Conservation (phyloP, 92 coral and sea anemone species). For the Umimayanthus kanabou region DNA sequence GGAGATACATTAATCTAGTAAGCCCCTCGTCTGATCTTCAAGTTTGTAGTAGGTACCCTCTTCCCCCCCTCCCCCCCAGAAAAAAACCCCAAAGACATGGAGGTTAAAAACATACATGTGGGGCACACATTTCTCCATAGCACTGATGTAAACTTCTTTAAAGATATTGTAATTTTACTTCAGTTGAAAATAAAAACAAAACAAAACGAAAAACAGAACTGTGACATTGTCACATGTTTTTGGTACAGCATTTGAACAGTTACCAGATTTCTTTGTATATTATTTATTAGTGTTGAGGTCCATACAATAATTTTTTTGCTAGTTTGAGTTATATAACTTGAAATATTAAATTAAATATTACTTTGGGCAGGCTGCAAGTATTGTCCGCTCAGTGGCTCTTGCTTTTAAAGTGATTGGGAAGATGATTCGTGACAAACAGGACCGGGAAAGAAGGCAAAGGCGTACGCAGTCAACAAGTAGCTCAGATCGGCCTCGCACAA, state of each 20-base stretch:
- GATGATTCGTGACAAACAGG: slow-evolving; percentile 80
- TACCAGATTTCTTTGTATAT: slow-evolving; percentile 4
- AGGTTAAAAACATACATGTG: too few relatives aligned
- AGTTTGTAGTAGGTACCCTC: too few relatives aligned
- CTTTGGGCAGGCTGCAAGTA: slow-evolving; percentile 82
- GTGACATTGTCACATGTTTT: too few relatives aligned
- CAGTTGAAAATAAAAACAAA: too few relatives aligned
- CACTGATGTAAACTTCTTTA: too few relatives aligned
- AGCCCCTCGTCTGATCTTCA: too few relatives aligned
- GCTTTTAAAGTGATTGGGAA: slow-evolving; percentile 93
- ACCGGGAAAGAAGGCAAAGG: slow-evolving; percentile 65
- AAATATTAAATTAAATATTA: not conserved
- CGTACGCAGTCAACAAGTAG: slow-evolving; percentile 73
- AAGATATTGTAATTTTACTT: too few relatives aligned
- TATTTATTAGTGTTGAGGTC: not conserved
- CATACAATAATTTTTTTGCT: not conserved
- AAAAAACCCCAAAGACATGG: too few relatives aligned
- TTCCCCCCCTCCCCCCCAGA: too few relatives aligned
- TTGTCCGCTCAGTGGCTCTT: slow-evolving; percentile 93
- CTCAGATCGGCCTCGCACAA: slow-evolving; percentile 87
- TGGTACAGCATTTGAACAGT: not conserved
- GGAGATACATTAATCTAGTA: too few relatives aligned
- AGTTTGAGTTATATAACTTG: not conserved
- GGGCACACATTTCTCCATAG: too few relatives aligned
- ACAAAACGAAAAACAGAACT: too few relatives aligned